A percentile compares a stretch with the other conserved stretches of the same genome.
Evolutionary conservation across 1,140 invertebrate genomes (phyloP).

Genomic region (Drosophila teissieri): DNA sequence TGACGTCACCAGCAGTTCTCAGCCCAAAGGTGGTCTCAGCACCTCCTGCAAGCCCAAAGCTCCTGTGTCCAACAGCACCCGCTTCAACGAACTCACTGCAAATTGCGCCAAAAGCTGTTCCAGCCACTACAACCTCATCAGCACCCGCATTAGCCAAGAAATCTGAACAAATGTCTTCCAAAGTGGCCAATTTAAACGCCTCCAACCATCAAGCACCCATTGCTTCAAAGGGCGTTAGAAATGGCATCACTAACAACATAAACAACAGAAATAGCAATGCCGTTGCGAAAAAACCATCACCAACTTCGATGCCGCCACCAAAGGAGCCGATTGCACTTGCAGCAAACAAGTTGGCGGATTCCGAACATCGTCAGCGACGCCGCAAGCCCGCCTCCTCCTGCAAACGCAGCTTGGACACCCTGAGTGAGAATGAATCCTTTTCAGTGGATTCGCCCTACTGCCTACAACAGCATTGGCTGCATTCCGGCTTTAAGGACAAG

Average conservation of each 20-base stretch:
- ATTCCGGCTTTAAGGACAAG: conserved; percentile 27
- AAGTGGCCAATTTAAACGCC: conserved; percentile 55
- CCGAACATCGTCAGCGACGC: conserved; percentile 34
- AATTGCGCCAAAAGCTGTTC: neutral
- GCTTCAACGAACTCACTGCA: conserved; percentile 2
- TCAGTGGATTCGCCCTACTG: conserved; percentile 66
- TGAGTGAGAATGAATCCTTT: conserved; percentile 51
- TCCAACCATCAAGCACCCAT: conserved; percentile 24
- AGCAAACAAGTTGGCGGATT: conserved; percentile 17
- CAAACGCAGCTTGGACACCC: conserved; percentile 23
- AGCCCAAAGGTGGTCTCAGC: conserved; percentile 9
- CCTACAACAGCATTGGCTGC: conserved; percentile 71
- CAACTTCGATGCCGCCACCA: conserved; percentile 7
- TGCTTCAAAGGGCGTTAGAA: conserved; percentile 23
- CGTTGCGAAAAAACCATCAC: conserved; percentile 14
- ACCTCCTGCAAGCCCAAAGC: conserved; percentile 5
- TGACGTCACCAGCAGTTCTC: conserved; percentile 7
- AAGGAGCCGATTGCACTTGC: neutral
- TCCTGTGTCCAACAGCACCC: neutral
- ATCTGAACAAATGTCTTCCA: conserved; percentile 76
- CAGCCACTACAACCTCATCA: conserved; percentile 13
- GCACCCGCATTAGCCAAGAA: conserved; percentile 42
- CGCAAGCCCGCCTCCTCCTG: conserved; percentile 27
- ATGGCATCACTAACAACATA: conserved; percentile 35
- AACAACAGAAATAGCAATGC: conserved; percentile 15